These are phyloP conservation scores for Lipotes vexillifer DNA, from an alignment of 2,113 vertebrate species.

Conservation along the genomic window DNA sequence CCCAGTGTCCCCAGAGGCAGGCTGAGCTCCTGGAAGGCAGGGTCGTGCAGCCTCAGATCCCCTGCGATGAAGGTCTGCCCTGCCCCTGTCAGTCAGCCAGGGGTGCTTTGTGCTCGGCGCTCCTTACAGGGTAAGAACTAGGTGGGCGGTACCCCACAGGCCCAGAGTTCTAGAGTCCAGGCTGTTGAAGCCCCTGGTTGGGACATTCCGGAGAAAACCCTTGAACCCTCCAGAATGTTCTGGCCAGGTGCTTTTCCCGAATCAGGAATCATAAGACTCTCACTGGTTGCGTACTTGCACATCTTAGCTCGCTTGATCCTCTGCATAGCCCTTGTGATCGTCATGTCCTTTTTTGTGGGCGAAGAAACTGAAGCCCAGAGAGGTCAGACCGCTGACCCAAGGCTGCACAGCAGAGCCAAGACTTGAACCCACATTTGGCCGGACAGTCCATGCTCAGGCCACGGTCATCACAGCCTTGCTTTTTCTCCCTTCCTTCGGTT, in stretches of 20 bases:
- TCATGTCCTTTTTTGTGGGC: fast-evolving
- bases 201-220: background rate
- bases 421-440: fast-evolving
- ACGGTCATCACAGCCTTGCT: fast-evolving
- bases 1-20: background rate
- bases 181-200: background rate
- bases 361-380: background rate
- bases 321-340: fast-evolving
- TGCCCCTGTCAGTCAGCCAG: background rate
- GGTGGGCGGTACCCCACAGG: background rate
- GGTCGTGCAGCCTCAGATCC: background rate
- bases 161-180: background rate
- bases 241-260: background rate
- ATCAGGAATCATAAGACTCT: no score
- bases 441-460: fast-evolving
- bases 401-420: background rate
- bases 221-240: background rate
- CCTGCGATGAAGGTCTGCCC: background rate
- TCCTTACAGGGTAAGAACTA: background rate
- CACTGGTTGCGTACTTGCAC: fast-evolving
- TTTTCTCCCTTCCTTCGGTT: background rate
- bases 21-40: background rate
- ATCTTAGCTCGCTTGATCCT: background rate
- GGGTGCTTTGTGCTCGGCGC: fast-evolving
- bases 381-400: background rate